phyloP scores from a whole-genome alignment of 92 coral and sea anemone species.

The Zoanthus solanderi region DNA sequence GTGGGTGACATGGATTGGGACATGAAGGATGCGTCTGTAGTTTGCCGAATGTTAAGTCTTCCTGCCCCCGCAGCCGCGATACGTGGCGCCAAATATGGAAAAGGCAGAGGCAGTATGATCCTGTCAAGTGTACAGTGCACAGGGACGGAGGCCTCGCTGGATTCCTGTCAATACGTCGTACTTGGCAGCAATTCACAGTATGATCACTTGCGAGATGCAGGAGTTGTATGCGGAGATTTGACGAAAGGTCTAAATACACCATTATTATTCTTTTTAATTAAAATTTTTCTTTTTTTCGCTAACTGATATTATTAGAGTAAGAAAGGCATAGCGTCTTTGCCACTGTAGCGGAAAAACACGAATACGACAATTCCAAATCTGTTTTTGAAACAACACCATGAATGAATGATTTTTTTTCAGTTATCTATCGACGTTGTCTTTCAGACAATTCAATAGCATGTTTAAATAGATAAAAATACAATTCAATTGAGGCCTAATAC shows the following conservation, averaged over 20 bases:
- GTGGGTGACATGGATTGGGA: constrained; percentile 38
- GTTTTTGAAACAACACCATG: too few relatives aligned
- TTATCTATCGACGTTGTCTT: too few relatives aligned
- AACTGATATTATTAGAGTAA: too few relatives aligned
- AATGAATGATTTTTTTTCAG: too few relatives aligned
- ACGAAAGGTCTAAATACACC: neutral
- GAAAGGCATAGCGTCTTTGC: too few relatives aligned
- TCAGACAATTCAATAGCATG: too few relatives aligned
- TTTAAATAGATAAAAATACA: too few relatives aligned
- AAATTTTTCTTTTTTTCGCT: too few relatives aligned
- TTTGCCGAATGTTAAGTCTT: constrained; percentile 42
- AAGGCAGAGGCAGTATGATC: constrained; percentile 24
- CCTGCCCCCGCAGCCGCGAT: constrained; percentile 14
- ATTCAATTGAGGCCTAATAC: too few relatives aligned
- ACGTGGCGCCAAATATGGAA: constrained; percentile 40
- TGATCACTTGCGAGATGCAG: constrained; percentile 30
- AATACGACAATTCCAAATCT: too few relatives aligned
- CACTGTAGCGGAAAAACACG: too few relatives aligned
- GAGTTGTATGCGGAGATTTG: constrained; percentile 13
- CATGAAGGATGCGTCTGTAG: constrained; percentile 37
- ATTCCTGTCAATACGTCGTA: constrained; percentile 16
- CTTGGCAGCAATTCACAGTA: constrained; percentile 7
- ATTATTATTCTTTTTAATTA: too few relatives aligned
- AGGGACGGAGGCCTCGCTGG: constrained; percentile 39
- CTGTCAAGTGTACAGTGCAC: constrained; percentile 28